phyloP scores from a whole-genome alignment of 1,140 invertebrate genomes.

The Diabrotica undecimpunctata region DNA sequence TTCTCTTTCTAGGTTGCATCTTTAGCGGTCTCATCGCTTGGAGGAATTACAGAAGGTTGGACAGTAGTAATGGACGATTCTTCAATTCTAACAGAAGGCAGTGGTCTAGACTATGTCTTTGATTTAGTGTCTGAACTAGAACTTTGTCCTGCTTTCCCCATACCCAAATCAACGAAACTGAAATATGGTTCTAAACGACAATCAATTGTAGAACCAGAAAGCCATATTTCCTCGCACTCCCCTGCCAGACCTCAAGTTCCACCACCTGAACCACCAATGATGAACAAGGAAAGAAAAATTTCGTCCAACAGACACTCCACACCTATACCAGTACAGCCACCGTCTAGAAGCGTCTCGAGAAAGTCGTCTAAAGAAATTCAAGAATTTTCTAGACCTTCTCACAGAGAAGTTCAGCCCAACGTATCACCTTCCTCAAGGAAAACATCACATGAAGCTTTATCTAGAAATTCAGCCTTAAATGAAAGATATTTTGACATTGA shows the following conservation, averaged over 20 bases:
- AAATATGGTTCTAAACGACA: constrained; percentile 38
- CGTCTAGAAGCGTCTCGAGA: constrained; percentile 38
- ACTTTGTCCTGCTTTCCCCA: constrained; percentile 83
- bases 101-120: constrained; percentile 84
- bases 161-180: constrained; percentile 49
- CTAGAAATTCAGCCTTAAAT: constrained; percentile 80
- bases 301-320: constrained; percentile 14
- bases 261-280: constrained; percentile 54
- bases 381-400: constrained; percentile 25
- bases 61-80: constrained; percentile 76
- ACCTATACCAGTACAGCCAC: constrained; percentile 25
- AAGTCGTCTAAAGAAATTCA: constrained; percentile 44
- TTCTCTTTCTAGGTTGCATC: constrained; percentile 51
- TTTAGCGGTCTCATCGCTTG: constrained; percentile 66
- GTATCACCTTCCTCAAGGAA: constrained; percentile 51
- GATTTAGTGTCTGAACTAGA: constrained; percentile 90
- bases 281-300: constrained; percentile 40
- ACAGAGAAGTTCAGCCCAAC: constrained; percentile 36
- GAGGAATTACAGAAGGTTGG: constrained; percentile 72
- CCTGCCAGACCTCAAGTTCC: constrained; percentile 48
- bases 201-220: constrained; percentile 39
- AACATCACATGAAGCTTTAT: constrained; percentile 72
- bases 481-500: constrained; percentile 83
- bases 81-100: constrained; percentile 63
- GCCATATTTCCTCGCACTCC: constrained; percentile 31